Evolutionary conservation across 2,113 vertebrate genomes (phyloP).

Genomic region (Varanus komodoensis): DNA sequence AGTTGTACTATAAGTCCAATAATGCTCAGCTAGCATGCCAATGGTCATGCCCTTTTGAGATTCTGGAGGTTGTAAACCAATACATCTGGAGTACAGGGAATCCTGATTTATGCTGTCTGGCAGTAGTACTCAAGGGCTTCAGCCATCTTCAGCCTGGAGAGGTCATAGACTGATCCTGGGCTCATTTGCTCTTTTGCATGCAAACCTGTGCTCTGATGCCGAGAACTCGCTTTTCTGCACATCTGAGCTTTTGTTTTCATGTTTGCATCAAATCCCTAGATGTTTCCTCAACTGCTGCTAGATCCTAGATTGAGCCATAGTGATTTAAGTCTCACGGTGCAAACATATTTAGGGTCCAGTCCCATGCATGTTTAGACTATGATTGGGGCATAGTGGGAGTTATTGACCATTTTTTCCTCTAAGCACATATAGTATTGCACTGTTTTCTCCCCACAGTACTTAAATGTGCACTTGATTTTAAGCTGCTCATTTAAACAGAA

Average conservation of each 20-base stretch:
- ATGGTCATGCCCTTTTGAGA: too few relatives aligned
- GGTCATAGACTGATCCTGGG: background rate
- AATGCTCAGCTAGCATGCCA: too few relatives aligned
- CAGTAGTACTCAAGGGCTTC: background rate
- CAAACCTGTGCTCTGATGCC: background rate
- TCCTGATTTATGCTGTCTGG: background rate
- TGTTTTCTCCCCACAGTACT: background rate
- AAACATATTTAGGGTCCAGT: background rate
- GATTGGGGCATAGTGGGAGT: too few relatives aligned
- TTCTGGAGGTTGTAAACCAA: too few relatives aligned
- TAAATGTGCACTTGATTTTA: background rate
- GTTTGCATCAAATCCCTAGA: background rate
- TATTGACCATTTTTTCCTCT: too few relatives aligned
- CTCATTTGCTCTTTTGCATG: background rate
- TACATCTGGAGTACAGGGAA: too few relatives aligned
- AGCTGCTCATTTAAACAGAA: conserved; percentile 3
- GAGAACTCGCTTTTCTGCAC: background rate
- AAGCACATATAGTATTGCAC: too few relatives aligned
- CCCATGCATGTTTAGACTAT: too few relatives aligned
- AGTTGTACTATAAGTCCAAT: too few relatives aligned
- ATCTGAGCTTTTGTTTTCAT: background rate
- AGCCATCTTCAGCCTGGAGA: background rate
- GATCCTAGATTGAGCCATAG: background rate
- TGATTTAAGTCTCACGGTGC: background rate
- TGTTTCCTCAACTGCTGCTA: background rate